A percentile compares a stretch with the other conserved stretches of the same genome.
Conservation (phyloP, 2,797 vertebrate genomes). For the Champsocephalus esox region DNA sequence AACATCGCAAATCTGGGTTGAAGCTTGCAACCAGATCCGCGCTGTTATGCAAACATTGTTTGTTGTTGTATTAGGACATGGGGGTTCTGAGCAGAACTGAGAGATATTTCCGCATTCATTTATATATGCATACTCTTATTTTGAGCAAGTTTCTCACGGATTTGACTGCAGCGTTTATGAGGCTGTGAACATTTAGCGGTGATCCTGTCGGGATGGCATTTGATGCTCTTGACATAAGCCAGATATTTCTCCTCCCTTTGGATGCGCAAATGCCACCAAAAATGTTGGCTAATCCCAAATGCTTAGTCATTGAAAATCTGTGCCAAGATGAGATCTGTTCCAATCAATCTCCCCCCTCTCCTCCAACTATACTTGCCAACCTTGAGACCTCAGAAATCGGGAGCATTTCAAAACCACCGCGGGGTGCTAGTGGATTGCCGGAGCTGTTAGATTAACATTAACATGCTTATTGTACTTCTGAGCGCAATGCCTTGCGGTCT, state of each 20-base stretch:
- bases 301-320: constrained; percentile 63
- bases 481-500: too few relatives aligned
- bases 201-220: constrained; percentile 13
- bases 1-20: constrained; percentile 53
- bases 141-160: constrained; percentile 4
- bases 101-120: constrained; percentile 5
- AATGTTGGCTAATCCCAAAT: constrained; percentile 55
- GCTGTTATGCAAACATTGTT: constrained; percentile 54
- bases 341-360: constrained; percentile 32
- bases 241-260: constrained; percentile 30
- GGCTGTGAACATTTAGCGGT: constrained; percentile 14
- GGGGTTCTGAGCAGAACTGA: background rate
- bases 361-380: background rate
- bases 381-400: too few relatives aligned
- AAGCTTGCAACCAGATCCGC: constrained; percentile 46
- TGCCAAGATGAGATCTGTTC: constrained; percentile 65
- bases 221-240: constrained; percentile 18
- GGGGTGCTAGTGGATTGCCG: too few relatives aligned
- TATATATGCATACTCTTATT: background rate
- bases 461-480: too few relatives aligned
- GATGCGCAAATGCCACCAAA: constrained; percentile 50
- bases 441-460: too few relatives aligned
- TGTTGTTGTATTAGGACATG: constrained; percentile 48
- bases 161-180: constrained; percentile 28
- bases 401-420: too few relatives aligned